Base-by-base conservation (phyloP, 1,140 invertebrate genomes). In the Brachionus paranguensis region DNA sequence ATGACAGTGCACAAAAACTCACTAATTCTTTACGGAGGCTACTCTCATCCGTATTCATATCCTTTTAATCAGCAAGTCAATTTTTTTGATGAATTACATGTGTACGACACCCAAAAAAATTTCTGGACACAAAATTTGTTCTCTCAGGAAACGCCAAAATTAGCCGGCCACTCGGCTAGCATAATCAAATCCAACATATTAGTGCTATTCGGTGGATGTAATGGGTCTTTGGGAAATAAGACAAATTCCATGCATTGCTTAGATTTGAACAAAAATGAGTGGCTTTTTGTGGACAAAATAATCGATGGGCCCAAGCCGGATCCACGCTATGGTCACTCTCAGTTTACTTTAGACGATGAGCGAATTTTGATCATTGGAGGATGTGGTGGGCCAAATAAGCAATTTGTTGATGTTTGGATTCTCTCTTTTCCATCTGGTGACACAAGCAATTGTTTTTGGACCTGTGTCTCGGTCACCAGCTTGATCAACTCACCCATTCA, bases 21-120 rank as follows among this genome's bases (percentile, higher is more conserved):
- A 85, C 91, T 96, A 83, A 93, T 98, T 84, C 89, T 98, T 37
- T 98, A 96, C 92, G 96, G 96, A 64, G 96, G 96, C 6, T 98
- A 95, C 95, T 94, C 95, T 12, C 94, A 96, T 84, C 95, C 96
- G 24, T 95, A 95, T 47, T 92, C 94, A 2, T 95, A 95, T 89
- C 94, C 95, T 53, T 91, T 95, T 45, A 94, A 96, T 90, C 95
- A 97, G 87, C 89, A 89, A 84, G 85, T 84, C 70, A 60, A 83
- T 47, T 92, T 96, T 87, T 97, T 96, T 87, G 95, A 95, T 89
- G 95, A 98, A 89, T 91, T 98, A 55, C 96, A 99, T 89, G 91
- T 94, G 68, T 98, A 96, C 87, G 93, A 93, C 89, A 93, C 95
- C 41, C 91, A 90, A 84, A 91, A 91, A 24, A 97, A 96, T 89